A percentile compares a stretch with the other conserved stretches of the same genome.
Conservation (phyloP, 2,888 invertebrate genomes). For the Cerastis rubricosa region DNA sequence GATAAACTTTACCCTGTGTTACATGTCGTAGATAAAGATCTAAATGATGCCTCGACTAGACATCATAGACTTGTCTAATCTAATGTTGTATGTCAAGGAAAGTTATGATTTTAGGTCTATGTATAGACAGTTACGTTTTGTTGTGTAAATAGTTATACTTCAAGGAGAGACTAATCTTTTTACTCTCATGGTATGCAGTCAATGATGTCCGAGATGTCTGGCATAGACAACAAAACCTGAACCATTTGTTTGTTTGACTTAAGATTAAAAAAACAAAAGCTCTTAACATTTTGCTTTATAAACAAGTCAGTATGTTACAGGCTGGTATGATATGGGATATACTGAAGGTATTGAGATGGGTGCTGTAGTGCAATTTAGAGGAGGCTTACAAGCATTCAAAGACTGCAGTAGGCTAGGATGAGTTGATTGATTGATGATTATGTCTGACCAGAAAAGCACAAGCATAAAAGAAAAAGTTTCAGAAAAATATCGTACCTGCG, state of each 20-base stretch:
- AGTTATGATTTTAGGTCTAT: conserved; percentile 25
- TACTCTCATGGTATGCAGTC: conserved; percentile 1
- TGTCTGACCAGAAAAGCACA: background rate
- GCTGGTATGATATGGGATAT: background rate
- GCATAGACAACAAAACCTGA: background rate
- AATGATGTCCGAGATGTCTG: background rate
- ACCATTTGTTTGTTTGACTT: background rate
- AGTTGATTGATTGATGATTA: background rate
- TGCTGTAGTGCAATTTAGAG: background rate
- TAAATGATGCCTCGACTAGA: conserved; percentile 45
- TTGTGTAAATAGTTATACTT: conserved; percentile 11
- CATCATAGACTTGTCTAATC: conserved; percentile 46
- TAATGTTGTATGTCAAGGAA: conserved; percentile 40
- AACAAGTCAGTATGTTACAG: background rate
- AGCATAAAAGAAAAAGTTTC: background rate
- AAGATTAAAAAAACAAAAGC: background rate
- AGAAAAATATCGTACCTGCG: conserved; percentile 90
- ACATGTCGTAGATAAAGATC: conserved; percentile 48
- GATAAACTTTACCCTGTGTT: conserved; percentile 29
- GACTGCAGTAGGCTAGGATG: background rate
- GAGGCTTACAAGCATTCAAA: background rate
- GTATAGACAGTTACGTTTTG: conserved; percentile 7
- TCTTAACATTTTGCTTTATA: background rate
- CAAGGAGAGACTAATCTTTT: conserved; percentile 3
- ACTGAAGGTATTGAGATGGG: background rate